Evolutionary conservation across 2,797 vertebrate species (phyloP), one percentile per base, ranked within the genome.

Genomic region (Tangara arthus): DNA sequence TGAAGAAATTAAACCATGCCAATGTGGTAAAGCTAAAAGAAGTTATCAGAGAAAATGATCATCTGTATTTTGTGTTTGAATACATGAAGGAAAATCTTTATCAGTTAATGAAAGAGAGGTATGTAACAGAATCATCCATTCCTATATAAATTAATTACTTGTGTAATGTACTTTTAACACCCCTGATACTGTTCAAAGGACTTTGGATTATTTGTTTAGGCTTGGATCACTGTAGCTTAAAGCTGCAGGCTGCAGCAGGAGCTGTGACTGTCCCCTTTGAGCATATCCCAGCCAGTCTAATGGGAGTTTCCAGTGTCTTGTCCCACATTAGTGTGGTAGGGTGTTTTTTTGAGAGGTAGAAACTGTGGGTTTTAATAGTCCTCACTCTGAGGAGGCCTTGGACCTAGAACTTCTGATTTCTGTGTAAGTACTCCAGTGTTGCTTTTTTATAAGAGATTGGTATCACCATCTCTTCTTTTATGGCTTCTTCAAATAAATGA

Each of bases 1-100:
- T 98, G 97, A 98, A 98, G 97, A 98, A 98, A 91, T 96, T 98
- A 88, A 98, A 97, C 91, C 98, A 98, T 87, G 98, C 98, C 91
- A 98, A 98, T 52, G 97, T 98, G 46, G 98, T 98, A 65, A 98
- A 98, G 79, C 93, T 98, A 92, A 98, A 98, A 96, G 98, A 98
- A 97, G 98, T 98, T 84, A 98, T 98, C 92, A 96, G 98, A 82
- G 98, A 98, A 97, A 98, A 98, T 76, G 98, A 98, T 96, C 97
- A 98, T 87, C 97, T 98, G 15, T 98, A 98, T 91, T 98, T 98
- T 96, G 98, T 98, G 47, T 98, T 98, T 83, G 98, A 98, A 75
- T 98, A 98, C 92, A 98, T 98, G 98, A 98, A 98, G 90, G 98
- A 98, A 97, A 98, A 98, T 93, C 98, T 98, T 71, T 98, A 98